phyloP scores from a whole-genome alignment of 2,113 vertebrate genomes.

The Melanotaenia duboulayi region DNA sequence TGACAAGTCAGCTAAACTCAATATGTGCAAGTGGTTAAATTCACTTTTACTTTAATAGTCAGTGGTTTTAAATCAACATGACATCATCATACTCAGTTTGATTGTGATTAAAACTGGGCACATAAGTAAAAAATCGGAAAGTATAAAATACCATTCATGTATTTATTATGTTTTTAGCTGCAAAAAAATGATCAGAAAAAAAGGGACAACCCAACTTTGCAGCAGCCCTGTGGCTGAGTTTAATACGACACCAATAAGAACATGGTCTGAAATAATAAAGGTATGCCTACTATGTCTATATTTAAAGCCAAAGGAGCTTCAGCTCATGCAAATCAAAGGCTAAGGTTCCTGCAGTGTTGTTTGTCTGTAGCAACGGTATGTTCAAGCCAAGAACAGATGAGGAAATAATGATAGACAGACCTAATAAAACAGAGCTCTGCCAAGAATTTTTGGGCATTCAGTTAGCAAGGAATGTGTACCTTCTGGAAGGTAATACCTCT shows the following conservation, averaged over 20 bases:
- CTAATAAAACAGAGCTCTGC: constrained; percentile 63
- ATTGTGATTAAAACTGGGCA: no score
- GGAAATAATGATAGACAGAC: constrained; percentile 73
- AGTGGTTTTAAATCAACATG: no score
- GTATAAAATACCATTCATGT: not conserved
- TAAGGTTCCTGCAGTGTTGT: constrained; percentile 48
- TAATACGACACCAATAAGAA: constrained; percentile 77
- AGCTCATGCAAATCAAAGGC: constrained; percentile 59
- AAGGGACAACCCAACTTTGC: constrained; percentile 10
- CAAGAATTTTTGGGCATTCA: constrained; percentile 70
- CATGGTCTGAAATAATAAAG: constrained; percentile 72
- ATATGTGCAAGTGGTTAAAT: no score
- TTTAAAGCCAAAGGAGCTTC: constrained; percentile 74
- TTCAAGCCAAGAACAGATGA: constrained; percentile 62
- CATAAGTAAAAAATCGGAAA: not conserved
- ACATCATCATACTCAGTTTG: no score
- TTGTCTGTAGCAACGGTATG: constrained; percentile 51
- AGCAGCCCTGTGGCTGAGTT: constrained; percentile 37
- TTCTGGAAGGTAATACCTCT: constrained; percentile 58
- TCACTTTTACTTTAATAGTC: no score
- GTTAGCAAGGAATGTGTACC: constrained; percentile 64
- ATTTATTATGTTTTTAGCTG: not conserved
- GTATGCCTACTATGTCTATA: constrained; percentile 75
- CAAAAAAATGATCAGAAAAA: not conserved
- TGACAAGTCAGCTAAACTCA: no score